These are phyloP conservation scores for Halisarca cf. caerulea DNA, from an alignment of 37 sponge, comb jelly and placozoan species.

Conservation along the genomic window DNA sequence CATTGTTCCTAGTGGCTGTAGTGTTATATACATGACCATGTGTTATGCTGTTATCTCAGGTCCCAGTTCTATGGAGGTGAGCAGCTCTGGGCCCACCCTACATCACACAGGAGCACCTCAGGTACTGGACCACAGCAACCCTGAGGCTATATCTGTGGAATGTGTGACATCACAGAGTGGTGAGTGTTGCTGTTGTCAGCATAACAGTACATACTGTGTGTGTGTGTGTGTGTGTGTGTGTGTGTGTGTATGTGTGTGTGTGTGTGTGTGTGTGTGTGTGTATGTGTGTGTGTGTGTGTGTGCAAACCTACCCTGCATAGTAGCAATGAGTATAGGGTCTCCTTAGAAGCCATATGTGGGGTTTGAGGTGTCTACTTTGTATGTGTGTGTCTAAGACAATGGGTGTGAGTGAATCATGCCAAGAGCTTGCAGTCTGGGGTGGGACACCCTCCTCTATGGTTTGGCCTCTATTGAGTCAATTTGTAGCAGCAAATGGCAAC, in stretches of 20 bases:
- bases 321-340: neutral
- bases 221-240: constrained; percentile 19
- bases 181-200: neutral
- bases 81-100: constrained; percentile 16
- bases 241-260: neutral
- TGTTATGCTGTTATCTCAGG: neutral
- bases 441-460: too few species aligned
- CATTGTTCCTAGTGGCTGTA: neutral
- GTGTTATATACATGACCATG: too few species aligned
- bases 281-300: neutral
- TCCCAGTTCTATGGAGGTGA: constrained; percentile 32
- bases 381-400: neutral
- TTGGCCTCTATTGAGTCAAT: too few species aligned
- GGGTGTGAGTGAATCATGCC: neutral
- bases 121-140: constrained; percentile 14
- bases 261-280: constrained; percentile 35
- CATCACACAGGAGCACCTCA: constrained; percentile 30
- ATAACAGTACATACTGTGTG: constrained; percentile 7
- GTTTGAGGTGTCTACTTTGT: neutral
- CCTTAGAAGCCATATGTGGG: neutral
- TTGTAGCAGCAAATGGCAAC: too few species aligned
- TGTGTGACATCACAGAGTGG: constrained; percentile 18
- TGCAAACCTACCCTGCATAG: neutral
- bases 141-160: constrained; percentile 25
- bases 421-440: too few species aligned